phyloP scores from a whole-genome alignment of 2,888 invertebrate species.

The Melieria crassipennis region DNA sequence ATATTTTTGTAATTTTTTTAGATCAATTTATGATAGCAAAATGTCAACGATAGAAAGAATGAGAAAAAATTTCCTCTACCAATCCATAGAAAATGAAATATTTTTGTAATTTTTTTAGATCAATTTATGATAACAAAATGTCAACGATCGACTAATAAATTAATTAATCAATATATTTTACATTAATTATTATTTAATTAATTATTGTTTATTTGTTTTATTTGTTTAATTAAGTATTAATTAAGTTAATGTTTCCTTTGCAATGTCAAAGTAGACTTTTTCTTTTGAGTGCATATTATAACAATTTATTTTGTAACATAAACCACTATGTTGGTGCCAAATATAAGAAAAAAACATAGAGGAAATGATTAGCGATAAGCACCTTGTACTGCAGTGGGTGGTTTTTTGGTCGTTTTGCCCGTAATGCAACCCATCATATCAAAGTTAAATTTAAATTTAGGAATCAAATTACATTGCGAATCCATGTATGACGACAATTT shows the following conservation, averaged over 20 bases:
- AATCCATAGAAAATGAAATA: background rate
- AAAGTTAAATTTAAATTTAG: conserved; percentile 49
- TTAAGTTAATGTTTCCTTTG: no score
- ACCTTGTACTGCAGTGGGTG: conserved; percentile 36
- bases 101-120: background rate
- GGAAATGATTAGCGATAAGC: conserved; percentile 21
- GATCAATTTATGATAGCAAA: background rate
- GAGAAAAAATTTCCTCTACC: background rate
- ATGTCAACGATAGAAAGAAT: background rate
- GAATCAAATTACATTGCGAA: conserved; percentile 45
- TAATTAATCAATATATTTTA: background rate
- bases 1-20: background rate
- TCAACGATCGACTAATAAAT: background rate
- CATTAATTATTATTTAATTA: no score
- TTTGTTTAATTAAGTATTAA: no score
- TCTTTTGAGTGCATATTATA: no score
- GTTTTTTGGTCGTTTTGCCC: conserved; percentile 36
- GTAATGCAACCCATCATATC: conserved; percentile 52
- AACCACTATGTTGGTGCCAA: no score
- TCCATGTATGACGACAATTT: conserved; percentile 43
- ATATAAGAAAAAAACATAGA: no score
- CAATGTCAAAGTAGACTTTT: no score
- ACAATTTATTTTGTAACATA: no score
- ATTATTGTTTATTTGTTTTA: no score
- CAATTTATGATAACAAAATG: background rate